These are phyloP conservation scores for Tyria jacobaeae DNA, from an alignment of 2,888 invertebrate genomes.

Conservation along the genomic window DNA sequence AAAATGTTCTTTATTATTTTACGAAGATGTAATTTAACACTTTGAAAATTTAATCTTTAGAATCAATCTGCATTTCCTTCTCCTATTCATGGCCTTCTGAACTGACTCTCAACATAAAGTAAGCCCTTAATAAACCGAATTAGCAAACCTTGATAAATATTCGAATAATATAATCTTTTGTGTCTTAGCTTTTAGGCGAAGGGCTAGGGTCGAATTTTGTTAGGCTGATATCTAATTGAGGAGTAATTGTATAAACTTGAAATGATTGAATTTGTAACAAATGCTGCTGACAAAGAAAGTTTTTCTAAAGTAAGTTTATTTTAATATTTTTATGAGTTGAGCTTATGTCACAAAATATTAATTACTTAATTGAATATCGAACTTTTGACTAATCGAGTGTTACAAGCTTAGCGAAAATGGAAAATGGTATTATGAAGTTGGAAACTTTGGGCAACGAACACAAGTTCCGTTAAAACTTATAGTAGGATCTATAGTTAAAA, in stretches of 20 bases:
- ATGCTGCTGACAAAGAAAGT: neutral
- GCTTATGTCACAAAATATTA: slow-evolving; percentile 3
- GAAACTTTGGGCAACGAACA: neutral
- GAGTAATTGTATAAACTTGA: neutral
- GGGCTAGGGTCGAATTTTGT: neutral
- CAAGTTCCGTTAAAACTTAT: neutral
- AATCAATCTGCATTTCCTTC: neutral
- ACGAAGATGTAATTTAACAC: neutral
- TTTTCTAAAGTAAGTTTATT: neutral
- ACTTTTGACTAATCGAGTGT: slow-evolving; percentile 8
- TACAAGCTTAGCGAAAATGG: neutral
- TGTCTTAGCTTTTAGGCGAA: neutral
- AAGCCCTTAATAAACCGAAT: neutral
- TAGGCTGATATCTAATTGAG: neutral
- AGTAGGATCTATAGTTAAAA: neutral
- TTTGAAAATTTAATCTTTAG: neutral
- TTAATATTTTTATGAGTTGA: neutral
- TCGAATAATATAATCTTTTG: neutral
- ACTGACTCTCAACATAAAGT: neutral
- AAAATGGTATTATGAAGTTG: neutral
- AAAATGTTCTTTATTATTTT: neutral
- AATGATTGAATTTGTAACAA: neutral
- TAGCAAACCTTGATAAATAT: neutral
- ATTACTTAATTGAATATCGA: slow-evolving; percentile 1
- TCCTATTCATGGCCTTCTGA: neutral